Evolutionary conservation across 2,113 vertebrate species (phyloP), one percentile per base, ranked within the genome.

Genomic region (Sinocyclocheilus rhinocerous): DNA sequence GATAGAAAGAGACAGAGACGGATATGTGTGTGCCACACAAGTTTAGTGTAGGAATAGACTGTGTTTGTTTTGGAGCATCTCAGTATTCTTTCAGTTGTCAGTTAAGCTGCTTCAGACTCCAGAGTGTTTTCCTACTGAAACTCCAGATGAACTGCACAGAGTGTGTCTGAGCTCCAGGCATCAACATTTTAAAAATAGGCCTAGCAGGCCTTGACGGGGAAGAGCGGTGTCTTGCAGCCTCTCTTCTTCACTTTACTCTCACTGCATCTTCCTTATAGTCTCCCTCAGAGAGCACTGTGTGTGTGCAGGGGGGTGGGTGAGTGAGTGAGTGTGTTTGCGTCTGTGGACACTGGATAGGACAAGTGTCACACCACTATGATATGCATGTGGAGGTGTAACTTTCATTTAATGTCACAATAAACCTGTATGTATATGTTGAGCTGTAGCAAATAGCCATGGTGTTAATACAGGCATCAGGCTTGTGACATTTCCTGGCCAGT

Each of bases 151-250:
- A 86, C 86, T 85, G 81, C 48, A 73, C 81, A 80, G 84, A 86
- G 86, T 75, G 83, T 87, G 77, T 89, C 87, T 80, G 70, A 84
- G 89, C 84, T 89, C 24, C 87, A 88, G 88, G 88, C 88, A 88
- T 89, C 70, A 84, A 89, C 80, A 88, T 87, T 81, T 81, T 89
- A 89, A 89, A 89, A 89, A 89, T 89, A 89, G 81, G 81, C 86
- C 87, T 86, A 79, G 84, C 88, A 88, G 89, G 89, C 89, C 76
- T 72, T 79, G 72, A 88, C 55, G 72, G 78, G 78, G 67, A 63
- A 86, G 81, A 88, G 78, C 81, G 77, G 65, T 88, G 86, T 84
- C 81, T 84, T 76, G 29, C 81, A 84, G 76, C 45, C 75, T 76
- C 82, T 65, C 73, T 69, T 36, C 82, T 84, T 85, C 81, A 42